Percentiles rank a stretch among this genome's conserved stretches.
Conservation (phyloP, 2,888 invertebrate species). For the Aspidiotus rigidus region DNA sequence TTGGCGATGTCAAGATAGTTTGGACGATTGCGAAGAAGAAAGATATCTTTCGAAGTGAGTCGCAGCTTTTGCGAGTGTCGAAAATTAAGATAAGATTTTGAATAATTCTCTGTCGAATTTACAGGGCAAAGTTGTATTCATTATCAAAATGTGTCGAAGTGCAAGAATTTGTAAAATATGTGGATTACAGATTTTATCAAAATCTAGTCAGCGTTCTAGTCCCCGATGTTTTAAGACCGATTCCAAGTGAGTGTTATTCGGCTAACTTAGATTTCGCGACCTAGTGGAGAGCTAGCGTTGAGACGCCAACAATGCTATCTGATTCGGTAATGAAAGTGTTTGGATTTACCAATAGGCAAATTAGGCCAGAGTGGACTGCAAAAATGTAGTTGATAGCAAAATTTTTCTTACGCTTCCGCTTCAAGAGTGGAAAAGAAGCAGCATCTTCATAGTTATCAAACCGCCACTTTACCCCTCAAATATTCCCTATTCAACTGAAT, state of each 20-base stretch:
- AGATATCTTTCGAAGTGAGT: conserved; percentile 62
- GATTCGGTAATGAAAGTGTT: no score
- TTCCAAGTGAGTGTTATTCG: conserved; percentile 59
- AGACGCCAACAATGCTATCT: no score
- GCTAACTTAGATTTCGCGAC: no score
- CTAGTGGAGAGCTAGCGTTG: no score
- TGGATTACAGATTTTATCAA: conserved; percentile 91
- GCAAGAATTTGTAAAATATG: conserved; percentile 67
- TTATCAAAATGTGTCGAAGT: conserved; percentile 62
- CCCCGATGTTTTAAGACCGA: conserved; percentile 89
- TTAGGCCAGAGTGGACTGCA: no score
- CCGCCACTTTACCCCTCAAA: no score
- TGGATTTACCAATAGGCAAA: neutral
- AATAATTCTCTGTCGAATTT: conserved; percentile 37
- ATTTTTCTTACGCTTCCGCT: no score
- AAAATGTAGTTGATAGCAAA: no score
- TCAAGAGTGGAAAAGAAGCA: no score
- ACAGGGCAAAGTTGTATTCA: conserved; percentile 56
- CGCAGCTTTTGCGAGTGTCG: neutral
- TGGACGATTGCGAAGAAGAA: conserved; percentile 67
- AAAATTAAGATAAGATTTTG: neutral
- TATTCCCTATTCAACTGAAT: no score
- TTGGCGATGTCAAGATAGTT: conserved; percentile 75
- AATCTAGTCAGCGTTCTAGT: conserved; percentile 90
- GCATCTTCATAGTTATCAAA: no score